A percentile compares a stretch with the other conserved stretches of the same genome.
Conservation (phyloP, 2,113 vertebrate genomes). For the Archocentrus centrarchus region DNA sequence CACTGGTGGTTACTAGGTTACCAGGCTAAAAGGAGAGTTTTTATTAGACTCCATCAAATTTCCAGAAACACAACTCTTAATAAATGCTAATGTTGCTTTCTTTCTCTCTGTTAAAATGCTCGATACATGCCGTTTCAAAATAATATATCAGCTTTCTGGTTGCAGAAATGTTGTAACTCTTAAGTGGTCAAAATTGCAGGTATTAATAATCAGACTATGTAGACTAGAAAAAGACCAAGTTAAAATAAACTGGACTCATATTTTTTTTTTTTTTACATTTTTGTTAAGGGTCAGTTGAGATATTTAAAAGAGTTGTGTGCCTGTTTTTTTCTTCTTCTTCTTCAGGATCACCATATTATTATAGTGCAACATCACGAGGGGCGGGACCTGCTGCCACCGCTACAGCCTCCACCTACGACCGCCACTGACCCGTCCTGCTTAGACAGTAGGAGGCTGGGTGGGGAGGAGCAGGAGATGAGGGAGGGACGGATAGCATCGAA, state of each 20-base stretch:
- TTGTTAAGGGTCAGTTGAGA: background rate
- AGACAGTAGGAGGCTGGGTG: slow-evolving; percentile 38
- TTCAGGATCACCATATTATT: slow-evolving; percentile 96
- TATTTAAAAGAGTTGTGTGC: background rate
- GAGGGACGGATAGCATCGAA: slow-evolving; percentile 73
- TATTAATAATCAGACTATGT: background rate
- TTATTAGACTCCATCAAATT: background rate
- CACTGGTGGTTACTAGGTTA: too few relatives aligned
- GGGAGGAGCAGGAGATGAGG: slow-evolving; percentile 38
- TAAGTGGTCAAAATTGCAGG: background rate
- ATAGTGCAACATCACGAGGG: slow-evolving; percentile 91
- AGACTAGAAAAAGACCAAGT: background rate
- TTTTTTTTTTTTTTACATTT: background rate
- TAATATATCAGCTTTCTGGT: background rate
- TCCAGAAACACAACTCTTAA: background rate
- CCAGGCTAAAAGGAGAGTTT: background rate
- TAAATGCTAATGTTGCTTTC: background rate
- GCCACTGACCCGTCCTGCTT: slow-evolving; percentile 86
- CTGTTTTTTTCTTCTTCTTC: background rate
- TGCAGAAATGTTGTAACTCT: background rate
- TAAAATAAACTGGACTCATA: background rate
- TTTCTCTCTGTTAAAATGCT: background rate
- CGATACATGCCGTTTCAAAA: background rate
- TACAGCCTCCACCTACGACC: slow-evolving; percentile 91
- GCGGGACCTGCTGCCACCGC: slow-evolving; percentile 87